Evolutionary conservation across 2,888 invertebrate species (phyloP).

Genomic region (Ischnus inquisitorius): DNA sequence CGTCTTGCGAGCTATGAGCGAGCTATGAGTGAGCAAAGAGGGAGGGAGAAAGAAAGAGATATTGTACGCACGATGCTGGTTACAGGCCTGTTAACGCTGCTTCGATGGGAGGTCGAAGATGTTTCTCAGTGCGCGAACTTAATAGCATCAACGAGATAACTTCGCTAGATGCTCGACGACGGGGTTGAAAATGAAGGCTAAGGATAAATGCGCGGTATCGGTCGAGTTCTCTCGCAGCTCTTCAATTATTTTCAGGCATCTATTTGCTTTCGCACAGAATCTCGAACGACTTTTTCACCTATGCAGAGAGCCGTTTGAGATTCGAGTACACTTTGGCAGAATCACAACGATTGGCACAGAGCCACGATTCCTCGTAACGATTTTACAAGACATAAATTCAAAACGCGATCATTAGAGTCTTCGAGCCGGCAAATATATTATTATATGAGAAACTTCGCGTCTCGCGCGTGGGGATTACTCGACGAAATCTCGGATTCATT

Average conservation of each 20-base stretch:
- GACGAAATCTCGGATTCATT: conserved; percentile 20
- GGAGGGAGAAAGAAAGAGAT: not conserved
- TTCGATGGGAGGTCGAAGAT: conserved; percentile 41
- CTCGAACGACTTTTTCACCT: conserved; percentile 29
- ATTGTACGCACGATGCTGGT: conserved; percentile 32
- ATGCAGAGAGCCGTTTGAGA: conserved; percentile 42
- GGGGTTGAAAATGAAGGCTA: conserved; percentile 59
- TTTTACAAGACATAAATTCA: conserved; percentile 72
- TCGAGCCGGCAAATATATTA: conserved; percentile 54
- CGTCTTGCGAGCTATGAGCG: conserved; percentile 17
- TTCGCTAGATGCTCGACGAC: conserved; percentile 40
- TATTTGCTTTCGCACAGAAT: conserved; percentile 29
- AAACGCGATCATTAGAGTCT: conserved; percentile 72
- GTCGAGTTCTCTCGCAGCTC: conserved; percentile 2
- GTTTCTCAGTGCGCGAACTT: conserved; percentile 43
- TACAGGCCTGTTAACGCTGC: conserved; percentile 53
- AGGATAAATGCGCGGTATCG: conserved; percentile 46
- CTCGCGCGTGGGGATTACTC: not conserved
- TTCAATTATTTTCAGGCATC: conserved; percentile 69
- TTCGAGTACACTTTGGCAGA: conserved; percentile 61
- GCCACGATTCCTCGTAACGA: conserved; percentile 70
- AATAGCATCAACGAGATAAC: conserved; percentile 12
- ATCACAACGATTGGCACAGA: conserved; percentile 62
- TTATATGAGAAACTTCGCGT: conserved; percentile 29
- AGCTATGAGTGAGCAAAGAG: conserved; percentile 22